Conservation (phyloP, 2,113 vertebrate genomes). For the Scatophagus argus region DNA sequence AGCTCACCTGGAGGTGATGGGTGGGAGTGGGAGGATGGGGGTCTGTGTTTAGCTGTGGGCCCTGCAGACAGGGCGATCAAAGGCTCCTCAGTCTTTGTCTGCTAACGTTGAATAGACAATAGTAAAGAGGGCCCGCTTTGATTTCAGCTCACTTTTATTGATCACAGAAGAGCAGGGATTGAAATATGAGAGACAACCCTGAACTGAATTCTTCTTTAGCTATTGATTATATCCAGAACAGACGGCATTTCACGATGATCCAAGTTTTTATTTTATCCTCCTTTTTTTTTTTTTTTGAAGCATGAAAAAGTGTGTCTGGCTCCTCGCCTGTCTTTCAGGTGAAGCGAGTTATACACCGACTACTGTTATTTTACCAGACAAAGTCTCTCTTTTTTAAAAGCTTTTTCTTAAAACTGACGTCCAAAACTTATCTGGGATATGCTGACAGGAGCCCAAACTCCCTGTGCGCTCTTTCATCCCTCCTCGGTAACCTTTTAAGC, state of each 20-base stretch:
- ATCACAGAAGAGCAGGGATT: slow-evolving; percentile 79
- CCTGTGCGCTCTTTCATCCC: slow-evolving; percentile 25
- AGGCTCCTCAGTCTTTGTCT: slow-evolving; percentile 83
- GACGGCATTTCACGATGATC: slow-evolving; percentile 73
- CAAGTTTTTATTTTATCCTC: slow-evolving; percentile 77
- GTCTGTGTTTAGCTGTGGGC: slow-evolving; percentile 80
- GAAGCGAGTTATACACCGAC: slow-evolving; percentile 44
- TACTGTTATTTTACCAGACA: slow-evolving; percentile 60
- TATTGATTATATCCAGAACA: slow-evolving; percentile 83
- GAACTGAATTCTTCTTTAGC: slow-evolving; percentile 77
- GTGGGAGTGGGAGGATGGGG: slow-evolving; percentile 80
- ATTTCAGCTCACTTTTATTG: slow-evolving; percentile 82
- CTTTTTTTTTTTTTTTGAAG: slow-evolving; percentile 50
- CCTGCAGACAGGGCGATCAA: slow-evolving; percentile 82
- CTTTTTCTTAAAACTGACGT: slow-evolving; percentile 47
- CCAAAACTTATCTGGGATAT: slow-evolving; percentile 52
- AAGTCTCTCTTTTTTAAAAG: slow-evolving; percentile 53
- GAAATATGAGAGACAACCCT: slow-evolving; percentile 80
- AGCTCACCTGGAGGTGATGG: slow-evolving; percentile 80
- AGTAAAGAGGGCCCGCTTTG: slow-evolving; percentile 80
- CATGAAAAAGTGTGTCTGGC: slow-evolving; percentile 71
- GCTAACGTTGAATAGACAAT: slow-evolving; percentile 83
- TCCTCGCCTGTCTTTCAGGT: slow-evolving; percentile 70
- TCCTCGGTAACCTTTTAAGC: slow-evolving; percentile 53
- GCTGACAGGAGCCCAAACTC: slow-evolving; percentile 45